Evolutionary conservation across 2,113 vertebrate species (phyloP), one percentile per base, ranked within the genome.

Genomic region (Ptyas mucosa): DNA sequence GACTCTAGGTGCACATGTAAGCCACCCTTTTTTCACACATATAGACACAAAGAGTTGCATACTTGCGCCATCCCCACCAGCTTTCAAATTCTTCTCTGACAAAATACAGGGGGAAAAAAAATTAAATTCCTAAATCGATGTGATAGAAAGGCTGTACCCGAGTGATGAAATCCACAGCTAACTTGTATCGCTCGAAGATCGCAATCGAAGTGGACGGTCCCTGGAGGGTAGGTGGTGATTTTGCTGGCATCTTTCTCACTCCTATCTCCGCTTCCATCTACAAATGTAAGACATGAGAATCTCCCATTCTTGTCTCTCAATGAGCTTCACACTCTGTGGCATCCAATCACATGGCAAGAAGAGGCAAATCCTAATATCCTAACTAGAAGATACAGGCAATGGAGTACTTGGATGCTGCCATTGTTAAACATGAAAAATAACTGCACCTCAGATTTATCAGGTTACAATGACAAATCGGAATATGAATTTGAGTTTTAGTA

Each of bases 211-310:
- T 98, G 98, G 55, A 99, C 98, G 0, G 98, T 98, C 26, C 99
- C 99, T 0, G 99, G 99, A 21, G 99, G 99, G 61, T 99, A 99
- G 0, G 99, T 99, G 94, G 99, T 99, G 95, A 99, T 99, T 98
- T 99, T 99, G 97, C 99, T 99, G 94, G 99, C 98, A 96, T 99
- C 99, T 91, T 99, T 99, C 95, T 99, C 99, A 55, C 99, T 99
- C 88, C 99, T 98, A 95, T 99, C 99, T 95, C 99, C 98, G 97
- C 99, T 99, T 94, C 98, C 99, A 91, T 99, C 99, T 99, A 96
- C 14, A 97, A 98, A 93, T 49, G 94, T 90, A 97, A 94, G 93
- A 95, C 91, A 23, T 0, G 94, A 94, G 97, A 96, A 96, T 52
- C 93, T 43, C 49, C 53, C n/a, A 85, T 43, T 92, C 57, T 90